These are phyloP conservation scores for Lumbricus terrestris DNA, from an alignment of 2,888 invertebrate species.

Conservation along the genomic window DNA sequence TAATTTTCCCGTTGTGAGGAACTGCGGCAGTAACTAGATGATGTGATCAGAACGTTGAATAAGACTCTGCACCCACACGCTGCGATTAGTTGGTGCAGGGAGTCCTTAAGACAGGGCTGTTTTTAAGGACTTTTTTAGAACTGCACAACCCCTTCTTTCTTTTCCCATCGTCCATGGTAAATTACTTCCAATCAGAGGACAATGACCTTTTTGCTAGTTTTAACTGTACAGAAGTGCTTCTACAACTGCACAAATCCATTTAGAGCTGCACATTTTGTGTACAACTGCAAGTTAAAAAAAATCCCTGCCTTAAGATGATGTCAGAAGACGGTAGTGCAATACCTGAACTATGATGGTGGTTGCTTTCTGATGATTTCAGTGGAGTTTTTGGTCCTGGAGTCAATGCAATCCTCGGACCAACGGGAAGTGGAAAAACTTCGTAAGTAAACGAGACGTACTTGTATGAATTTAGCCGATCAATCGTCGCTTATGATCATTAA, in stretches of 20 bases:
- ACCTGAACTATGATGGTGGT: not conserved
- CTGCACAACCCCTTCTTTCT: too few species aligned
- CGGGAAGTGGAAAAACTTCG: constrained; percentile 60
- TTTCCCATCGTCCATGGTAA: too few species aligned
- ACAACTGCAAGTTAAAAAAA: too few species aligned
- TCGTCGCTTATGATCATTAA: too few species aligned
- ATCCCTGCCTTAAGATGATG: too few species aligned
- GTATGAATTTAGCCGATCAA: not conserved
- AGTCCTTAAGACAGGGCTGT: too few species aligned
- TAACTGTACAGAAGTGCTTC: too few species aligned
- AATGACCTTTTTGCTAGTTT: too few species aligned
- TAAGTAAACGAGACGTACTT: constrained; percentile 42
- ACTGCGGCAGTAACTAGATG: not conserved
- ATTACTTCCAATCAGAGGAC: too few species aligned
- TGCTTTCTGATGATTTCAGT: constrained; percentile 39
- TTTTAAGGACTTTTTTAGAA: too few species aligned
- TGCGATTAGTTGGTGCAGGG: not conserved
- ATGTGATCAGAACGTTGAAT: not conserved
- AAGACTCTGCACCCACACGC: not conserved
- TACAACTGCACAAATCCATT: too few species aligned
- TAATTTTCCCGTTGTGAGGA: not conserved
- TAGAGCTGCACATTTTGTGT: too few species aligned
- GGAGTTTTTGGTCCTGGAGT: constrained; percentile 56
- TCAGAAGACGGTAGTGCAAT: not conserved
- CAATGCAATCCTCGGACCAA: constrained; percentile 59